Conservation (phyloP, 2,113 vertebrate species). For the Tetrao urogallus region DNA sequence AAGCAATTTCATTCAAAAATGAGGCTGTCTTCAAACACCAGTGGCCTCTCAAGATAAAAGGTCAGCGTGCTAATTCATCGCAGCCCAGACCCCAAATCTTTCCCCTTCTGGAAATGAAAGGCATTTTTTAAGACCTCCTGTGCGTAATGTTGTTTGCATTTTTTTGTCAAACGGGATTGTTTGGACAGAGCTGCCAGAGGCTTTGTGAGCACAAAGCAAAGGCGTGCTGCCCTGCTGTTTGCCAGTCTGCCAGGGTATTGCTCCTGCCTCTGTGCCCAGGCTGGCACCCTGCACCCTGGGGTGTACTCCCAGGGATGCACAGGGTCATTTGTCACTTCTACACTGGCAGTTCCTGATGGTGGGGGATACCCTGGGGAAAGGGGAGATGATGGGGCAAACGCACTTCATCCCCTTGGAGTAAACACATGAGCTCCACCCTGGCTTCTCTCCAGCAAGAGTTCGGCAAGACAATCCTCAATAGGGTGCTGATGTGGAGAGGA, state of each 20-base stretch:
- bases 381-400: not conserved
- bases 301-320: not conserved
- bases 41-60: slow-evolving; percentile 60
- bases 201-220: not conserved
- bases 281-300: accelerated
- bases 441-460: accelerated
- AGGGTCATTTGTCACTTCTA: not conserved
- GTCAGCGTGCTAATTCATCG: slow-evolving; percentile 62
- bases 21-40: slow-evolving; percentile 45
- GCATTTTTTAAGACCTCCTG: slow-evolving; percentile 52
- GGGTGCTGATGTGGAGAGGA: not conserved
- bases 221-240: not conserved
- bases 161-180: slow-evolving; percentile 40
- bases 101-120: slow-evolving; percentile 34
- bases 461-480: not conserved
- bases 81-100: slow-evolving; percentile 40
- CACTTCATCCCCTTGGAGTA: not conserved
- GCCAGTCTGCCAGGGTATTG: not conserved
- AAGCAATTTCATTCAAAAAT: slow-evolving; percentile 54
- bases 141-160: slow-evolving; percentile 47
- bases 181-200: slow-evolving; percentile 30
- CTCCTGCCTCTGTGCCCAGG: not conserved
- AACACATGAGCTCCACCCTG: not conserved
- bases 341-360: accelerated
- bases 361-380: not conserved